phyloP scores from a whole-genome alignment of 2,797 vertebrate species.

The Enteromius treurensis region DNA sequence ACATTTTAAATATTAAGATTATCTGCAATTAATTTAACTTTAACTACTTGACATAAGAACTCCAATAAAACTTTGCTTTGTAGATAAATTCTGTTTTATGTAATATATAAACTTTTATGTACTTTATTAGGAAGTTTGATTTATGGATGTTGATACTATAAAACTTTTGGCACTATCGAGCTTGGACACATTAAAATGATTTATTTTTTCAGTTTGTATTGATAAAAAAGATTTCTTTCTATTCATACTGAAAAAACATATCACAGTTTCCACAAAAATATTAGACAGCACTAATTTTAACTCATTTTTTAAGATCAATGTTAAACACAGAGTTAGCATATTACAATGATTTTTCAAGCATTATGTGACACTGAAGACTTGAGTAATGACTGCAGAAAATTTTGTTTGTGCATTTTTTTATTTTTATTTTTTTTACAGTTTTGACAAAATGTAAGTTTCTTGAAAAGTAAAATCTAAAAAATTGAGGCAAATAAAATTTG shows the following conservation, averaged over 20 bases:
- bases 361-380: background rate
- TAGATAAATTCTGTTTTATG: background rate
- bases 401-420: background rate
- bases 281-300: background rate
- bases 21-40: background rate
- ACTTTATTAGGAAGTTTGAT: background rate
- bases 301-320: background rate
- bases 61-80: background rate
- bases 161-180: background rate
- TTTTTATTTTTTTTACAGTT: too few species aligned
- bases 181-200: background rate
- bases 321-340: background rate
- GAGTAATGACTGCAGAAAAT: background rate
- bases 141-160: background rate
- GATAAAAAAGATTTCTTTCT: background rate
- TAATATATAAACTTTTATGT: background rate
- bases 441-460: background rate
- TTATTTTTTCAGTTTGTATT: background rate
- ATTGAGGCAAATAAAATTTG: background rate
- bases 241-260: background rate
- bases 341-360: background rate
- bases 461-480: background rate
- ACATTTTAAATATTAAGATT: background rate
- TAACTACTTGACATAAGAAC: background rate
- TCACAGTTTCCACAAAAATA: background rate